Evolutionary conservation across 2,888 invertebrate species (phyloP).

Genomic region (Torymus aiolomorphi): DNA sequence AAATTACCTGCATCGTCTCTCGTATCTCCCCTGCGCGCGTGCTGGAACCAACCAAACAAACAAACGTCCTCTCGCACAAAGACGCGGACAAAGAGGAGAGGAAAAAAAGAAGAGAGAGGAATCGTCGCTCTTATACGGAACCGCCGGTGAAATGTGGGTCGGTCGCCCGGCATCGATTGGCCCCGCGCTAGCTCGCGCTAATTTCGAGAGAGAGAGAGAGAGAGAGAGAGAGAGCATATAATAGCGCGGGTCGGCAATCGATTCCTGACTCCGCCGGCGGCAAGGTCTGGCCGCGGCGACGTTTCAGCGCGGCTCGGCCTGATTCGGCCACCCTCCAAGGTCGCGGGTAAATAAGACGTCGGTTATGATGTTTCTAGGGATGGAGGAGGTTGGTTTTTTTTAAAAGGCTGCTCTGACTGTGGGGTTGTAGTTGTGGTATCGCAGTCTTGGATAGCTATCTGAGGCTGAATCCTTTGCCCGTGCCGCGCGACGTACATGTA

Average conservation of each 20-base stretch:
- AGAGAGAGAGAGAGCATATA: neutral
- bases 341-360: constrained; percentile 10
- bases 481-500: too few relatives aligned
- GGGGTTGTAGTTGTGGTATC: too few relatives aligned
- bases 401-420: too few relatives aligned
- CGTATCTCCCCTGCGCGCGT: too few relatives aligned
- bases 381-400: too few relatives aligned
- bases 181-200: constrained; percentile 6
- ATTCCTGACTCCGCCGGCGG: neutral
- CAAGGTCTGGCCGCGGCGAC: constrained; percentile 13
- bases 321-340: neutral
- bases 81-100: neutral
- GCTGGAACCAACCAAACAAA: too few relatives aligned
- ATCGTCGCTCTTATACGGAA: neutral
- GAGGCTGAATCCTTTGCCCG: too few relatives aligned
- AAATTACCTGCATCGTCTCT: too few relatives aligned
- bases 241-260: constrained; percentile 6
- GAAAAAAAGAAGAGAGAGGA: neutral
- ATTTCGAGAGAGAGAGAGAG: constrained; percentile 11
- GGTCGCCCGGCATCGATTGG: constrained; percentile 13
- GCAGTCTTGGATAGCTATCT: too few relatives aligned
- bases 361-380: too few relatives aligned
- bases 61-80: neutral
- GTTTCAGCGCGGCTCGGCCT: neutral
- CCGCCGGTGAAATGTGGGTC: constrained; percentile 7